Evolutionary conservation across 2,888 invertebrate species (phyloP).

Genomic region (Poecilus cupreus): DNA sequence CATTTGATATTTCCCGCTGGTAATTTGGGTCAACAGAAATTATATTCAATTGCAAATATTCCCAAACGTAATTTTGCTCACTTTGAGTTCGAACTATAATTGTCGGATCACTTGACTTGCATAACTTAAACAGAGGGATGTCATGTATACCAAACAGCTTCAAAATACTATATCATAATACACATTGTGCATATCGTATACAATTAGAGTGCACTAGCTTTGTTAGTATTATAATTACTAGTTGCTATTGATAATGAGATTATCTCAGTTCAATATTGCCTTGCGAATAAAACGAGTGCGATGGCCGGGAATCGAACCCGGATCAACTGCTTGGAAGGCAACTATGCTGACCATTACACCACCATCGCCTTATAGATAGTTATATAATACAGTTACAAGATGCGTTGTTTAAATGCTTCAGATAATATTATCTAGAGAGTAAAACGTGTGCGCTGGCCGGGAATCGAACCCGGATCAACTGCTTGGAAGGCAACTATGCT

Average conservation of each 20-base stretch:
- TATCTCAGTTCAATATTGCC: too few relatives aligned
- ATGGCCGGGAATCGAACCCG: constrained; percentile 58
- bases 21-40: constrained; percentile 27
- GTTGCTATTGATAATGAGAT: constrained; percentile 12
- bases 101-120: constrained; percentile 4
- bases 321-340: constrained; percentile 60
- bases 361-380: constrained; percentile 54
- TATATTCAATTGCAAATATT: constrained; percentile 36
- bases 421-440: too few relatives aligned
- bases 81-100: constrained; percentile 30
- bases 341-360: constrained; percentile 60
- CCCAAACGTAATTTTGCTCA: constrained; percentile 23
- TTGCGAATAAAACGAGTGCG: constrained; percentile 29
- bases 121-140: constrained; percentile 22
- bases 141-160: constrained; percentile 2
- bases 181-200: too few relatives aligned
- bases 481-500: too few relatives aligned
- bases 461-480: too few relatives aligned
- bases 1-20: constrained; percentile 37
- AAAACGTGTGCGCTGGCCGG: too few relatives aligned
- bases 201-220: too few relatives aligned
- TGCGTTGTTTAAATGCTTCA: too few relatives aligned
- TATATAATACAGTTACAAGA: too few relatives aligned
- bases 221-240: too few relatives aligned
- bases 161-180: neutral